Evolutionary conservation across 2,797 vertebrate species (phyloP).

Genomic region (Aulostomus chinensis): DNA sequence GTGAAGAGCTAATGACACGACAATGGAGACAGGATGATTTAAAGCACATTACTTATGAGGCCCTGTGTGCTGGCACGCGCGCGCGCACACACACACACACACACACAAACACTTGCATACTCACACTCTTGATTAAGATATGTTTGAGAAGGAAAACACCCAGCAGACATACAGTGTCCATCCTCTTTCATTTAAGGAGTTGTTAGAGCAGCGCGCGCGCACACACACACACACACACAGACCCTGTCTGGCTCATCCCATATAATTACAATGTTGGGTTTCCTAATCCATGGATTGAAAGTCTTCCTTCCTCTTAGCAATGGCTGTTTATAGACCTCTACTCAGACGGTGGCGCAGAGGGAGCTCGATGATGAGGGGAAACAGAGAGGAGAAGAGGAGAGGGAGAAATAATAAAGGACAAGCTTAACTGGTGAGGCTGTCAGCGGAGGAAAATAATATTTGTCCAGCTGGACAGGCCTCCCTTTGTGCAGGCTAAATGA

Average conservation of each 20-base stretch:
- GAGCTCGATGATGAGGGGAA: conserved; percentile 62
- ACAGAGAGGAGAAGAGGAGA: conserved; percentile 66
- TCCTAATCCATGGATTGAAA: conserved; percentile 85
- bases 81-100: too few relatives aligned
- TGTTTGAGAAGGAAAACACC: conserved; percentile 49
- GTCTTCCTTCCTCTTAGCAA: conserved; percentile 76
- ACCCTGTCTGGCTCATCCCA: conserved; percentile 39
- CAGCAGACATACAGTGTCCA: conserved; percentile 43
- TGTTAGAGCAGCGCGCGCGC: too few relatives aligned
- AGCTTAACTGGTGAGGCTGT: conserved; percentile 92
- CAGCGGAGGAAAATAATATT: conserved; percentile 97
- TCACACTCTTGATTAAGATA: too few relatives aligned
- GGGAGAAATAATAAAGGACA: conserved; percentile 89
- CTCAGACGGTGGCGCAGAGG: conserved; percentile 64
- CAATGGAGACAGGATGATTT: conserved; percentile 75
- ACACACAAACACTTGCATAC: conserved; percentile 44
- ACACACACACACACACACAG: conserved; percentile 23
- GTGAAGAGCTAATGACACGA: conserved; percentile 82
- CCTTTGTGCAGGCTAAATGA: conserved; percentile 94
- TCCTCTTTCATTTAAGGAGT: too few relatives aligned
- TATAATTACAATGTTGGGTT: conserved; percentile 84
- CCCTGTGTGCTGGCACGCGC: conserved; percentile 77
- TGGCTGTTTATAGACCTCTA: conserved; percentile 74
- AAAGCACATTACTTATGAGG: conserved; percentile 80
- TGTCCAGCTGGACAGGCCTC: conserved; percentile 97